A percentile compares a stretch with the other conserved stretches of the same genome.
phyloP scores from a whole-genome alignment of 2,888 invertebrate genomes.

The Ferdinandea cuprea region DNA sequence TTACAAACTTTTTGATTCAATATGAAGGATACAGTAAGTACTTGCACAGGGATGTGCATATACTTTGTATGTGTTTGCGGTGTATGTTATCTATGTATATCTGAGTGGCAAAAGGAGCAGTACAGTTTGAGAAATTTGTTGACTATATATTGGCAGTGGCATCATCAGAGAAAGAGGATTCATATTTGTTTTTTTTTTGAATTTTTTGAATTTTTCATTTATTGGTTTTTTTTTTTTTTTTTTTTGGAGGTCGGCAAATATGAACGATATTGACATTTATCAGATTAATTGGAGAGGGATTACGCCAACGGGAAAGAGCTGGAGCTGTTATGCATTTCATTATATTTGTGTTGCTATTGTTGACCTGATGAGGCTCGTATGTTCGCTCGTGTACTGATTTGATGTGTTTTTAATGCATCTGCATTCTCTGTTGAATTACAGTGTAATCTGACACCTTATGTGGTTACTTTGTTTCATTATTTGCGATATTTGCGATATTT shows the following conservation, averaged over 20 bases:
- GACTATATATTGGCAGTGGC: slow-evolving; percentile 46
- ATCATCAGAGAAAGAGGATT: slow-evolving; percentile 49
- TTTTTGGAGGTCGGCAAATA: slow-evolving; percentile 47
- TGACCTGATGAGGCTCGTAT: slow-evolving; percentile 4
- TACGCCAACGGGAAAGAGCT: slow-evolving; percentile 4
- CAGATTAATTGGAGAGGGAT: slow-evolving; percentile 56
- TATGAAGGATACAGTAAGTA: slow-evolving; percentile 71
- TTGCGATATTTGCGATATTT: too few relatives aligned
- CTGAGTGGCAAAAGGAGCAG: slow-evolving; percentile 20
- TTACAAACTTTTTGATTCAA: slow-evolving; percentile 74
- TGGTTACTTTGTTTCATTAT: too few relatives aligned
- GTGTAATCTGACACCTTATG: background rate
- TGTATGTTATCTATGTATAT: slow-evolving; percentile 7
- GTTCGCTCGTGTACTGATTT: background rate
- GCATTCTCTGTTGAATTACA: background rate
- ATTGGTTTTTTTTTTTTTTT: slow-evolving; percentile 11
- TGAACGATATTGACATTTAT: slow-evolving; percentile 56
- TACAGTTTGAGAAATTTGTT: slow-evolving; percentile 54
- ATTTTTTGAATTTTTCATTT: slow-evolving; percentile 34
- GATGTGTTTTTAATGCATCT: slow-evolving; percentile 7
- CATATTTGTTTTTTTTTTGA: slow-evolving; percentile 23
- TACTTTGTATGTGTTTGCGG: too few relatives aligned
- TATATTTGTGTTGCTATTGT: slow-evolving; percentile 20
- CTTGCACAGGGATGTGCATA: slow-evolving; percentile 58
- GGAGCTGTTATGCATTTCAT: slow-evolving; percentile 36